Conservation (phyloP, 2,888 invertebrate genomes). For the Pandemis cinnamomeana region DNA sequence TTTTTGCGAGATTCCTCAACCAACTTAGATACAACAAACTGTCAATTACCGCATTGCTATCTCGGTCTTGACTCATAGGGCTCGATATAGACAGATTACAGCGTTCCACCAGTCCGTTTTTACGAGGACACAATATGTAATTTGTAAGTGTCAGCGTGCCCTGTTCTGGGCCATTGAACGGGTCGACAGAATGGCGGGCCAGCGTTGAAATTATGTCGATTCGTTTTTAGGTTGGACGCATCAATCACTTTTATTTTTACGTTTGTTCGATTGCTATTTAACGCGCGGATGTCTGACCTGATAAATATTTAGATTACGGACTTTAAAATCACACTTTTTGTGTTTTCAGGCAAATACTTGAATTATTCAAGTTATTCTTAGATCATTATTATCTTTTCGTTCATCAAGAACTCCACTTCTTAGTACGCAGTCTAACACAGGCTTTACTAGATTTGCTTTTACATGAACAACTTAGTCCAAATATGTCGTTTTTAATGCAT, state of each 20-base stretch:
- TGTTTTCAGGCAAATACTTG: neutral
- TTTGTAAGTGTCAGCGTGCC: slow-evolving; percentile 56
- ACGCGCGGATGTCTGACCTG: slow-evolving; percentile 35
- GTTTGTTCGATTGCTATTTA: slow-evolving; percentile 46
- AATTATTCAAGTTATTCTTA: too few relatives aligned
- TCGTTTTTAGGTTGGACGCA: slow-evolving; percentile 56
- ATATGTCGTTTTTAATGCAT: too few relatives aligned
- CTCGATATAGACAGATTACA: neutral
- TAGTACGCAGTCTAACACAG: too few relatives aligned
- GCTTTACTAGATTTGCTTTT: too few relatives aligned
- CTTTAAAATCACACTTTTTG: neutral
- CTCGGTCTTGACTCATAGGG: slow-evolving; percentile 27
- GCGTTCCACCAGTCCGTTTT: slow-evolving; percentile 19
- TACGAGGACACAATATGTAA: slow-evolving; percentile 53
- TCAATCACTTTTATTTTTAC: slow-evolving; percentile 55
- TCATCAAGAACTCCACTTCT: too few relatives aligned
- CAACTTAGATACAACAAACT: slow-evolving; percentile 21
- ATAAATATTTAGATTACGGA: slow-evolving; percentile 7
- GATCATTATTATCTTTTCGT: too few relatives aligned
- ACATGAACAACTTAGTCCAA: too few relatives aligned
- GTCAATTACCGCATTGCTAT: slow-evolving; percentile 36
- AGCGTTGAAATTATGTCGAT: slow-evolving; percentile 53
- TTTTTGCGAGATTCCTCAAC: slow-evolving; percentile 20
- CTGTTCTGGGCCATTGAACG: slow-evolving; percentile 41
- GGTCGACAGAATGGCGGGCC: slow-evolving; percentile 48